Conservation (phyloP, 2,888 invertebrate species). For the Diarsia brunnea region DNA sequence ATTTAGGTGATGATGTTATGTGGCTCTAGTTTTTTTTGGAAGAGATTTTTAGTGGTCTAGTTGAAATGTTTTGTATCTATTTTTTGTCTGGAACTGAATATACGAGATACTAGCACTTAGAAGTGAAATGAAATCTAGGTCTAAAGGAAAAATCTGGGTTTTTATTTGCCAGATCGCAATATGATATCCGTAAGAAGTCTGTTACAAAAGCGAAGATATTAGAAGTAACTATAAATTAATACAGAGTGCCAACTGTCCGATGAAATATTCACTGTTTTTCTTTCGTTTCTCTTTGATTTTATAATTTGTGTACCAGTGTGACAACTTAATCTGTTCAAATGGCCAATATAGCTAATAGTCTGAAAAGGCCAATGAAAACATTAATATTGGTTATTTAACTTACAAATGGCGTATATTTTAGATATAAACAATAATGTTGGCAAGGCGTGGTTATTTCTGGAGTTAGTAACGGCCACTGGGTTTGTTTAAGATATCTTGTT, state of each 20-base stretch:
- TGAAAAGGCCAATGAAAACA: conserved; percentile 51
- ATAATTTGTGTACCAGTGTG: conserved; percentile 45
- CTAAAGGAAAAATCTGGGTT: not conserved
- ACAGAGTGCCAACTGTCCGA: conserved; percentile 46
- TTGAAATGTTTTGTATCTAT: not conserved
- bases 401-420: conserved; percentile 35
- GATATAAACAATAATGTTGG: conserved; percentile 38
- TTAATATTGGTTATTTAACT: conserved; percentile 37
- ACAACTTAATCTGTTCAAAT: conserved; percentile 55
- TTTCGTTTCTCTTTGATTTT: conserved; percentile 48
- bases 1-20: conserved; percentile 65
- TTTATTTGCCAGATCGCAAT: conserved; percentile 23
- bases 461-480: conserved; percentile 61
- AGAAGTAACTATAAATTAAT: conserved; percentile 33
- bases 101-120: not conserved
- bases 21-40: conserved; percentile 8
- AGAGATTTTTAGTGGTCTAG: conserved; percentile 20
- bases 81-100: not conserved
- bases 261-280: conserved; percentile 51
- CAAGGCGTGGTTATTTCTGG: conserved; percentile 68
- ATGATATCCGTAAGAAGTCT: conserved; percentile 17
- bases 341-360: conserved; percentile 39
- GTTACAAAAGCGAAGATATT: conserved; percentile 24
- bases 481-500: conserved; percentile 72
- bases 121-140: not conserved